Percentiles rank a stretch among this genome's conserved stretches.
These are phyloP conservation scores for Parnassius apollo DNA, from an alignment of 2,888 invertebrate species.

Conservation along the genomic window DNA sequence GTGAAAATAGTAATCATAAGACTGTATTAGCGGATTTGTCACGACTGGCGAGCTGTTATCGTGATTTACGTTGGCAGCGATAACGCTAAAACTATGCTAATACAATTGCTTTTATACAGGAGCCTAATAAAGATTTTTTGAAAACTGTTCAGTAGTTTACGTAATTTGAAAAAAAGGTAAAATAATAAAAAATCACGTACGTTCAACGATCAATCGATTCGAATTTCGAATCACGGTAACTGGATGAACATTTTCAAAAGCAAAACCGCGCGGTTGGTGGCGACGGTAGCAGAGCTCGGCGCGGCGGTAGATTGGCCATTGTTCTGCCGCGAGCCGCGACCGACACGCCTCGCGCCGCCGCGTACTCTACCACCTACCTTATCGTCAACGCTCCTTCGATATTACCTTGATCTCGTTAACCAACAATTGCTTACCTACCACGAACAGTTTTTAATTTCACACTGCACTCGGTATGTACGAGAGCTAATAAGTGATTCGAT, in stretches of 20 bases:
- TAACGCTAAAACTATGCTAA: constrained; percentile 40
- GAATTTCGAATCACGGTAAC: constrained; percentile 16
- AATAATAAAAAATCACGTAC: not conserved
- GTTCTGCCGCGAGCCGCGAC: constrained; percentile 68
- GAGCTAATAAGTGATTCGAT: constrained; percentile 31
- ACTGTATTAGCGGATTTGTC: constrained; percentile 73
- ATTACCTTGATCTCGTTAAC: constrained; percentile 72
- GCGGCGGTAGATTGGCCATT: constrained; percentile 71
- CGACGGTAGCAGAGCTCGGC: constrained; percentile 38
- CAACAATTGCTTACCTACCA: constrained; percentile 65
- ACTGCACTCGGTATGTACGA: constrained; percentile 37
- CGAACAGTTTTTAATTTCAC: constrained; percentile 56
- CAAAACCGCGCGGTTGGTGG: constrained; percentile 28
- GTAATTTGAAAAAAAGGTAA: constrained; percentile 7
- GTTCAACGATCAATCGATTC: constrained; percentile 13
- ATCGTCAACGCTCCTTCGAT: constrained; percentile 57
- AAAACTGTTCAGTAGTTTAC: not conserved
- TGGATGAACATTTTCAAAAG: constrained; percentile 19
- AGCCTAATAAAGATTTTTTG: constrained; percentile 12
- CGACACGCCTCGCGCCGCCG: constrained; percentile 73
- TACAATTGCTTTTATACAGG: not conserved
- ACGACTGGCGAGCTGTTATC: constrained; percentile 71
- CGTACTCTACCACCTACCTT: constrained; percentile 67
- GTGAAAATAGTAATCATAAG: constrained; percentile 59
- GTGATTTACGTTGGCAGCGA: constrained; percentile 65